These are phyloP conservation scores for Drosophila quasianomalipes DNA, from an alignment of 2,888 invertebrate species.

Conservation along the genomic window DNA sequence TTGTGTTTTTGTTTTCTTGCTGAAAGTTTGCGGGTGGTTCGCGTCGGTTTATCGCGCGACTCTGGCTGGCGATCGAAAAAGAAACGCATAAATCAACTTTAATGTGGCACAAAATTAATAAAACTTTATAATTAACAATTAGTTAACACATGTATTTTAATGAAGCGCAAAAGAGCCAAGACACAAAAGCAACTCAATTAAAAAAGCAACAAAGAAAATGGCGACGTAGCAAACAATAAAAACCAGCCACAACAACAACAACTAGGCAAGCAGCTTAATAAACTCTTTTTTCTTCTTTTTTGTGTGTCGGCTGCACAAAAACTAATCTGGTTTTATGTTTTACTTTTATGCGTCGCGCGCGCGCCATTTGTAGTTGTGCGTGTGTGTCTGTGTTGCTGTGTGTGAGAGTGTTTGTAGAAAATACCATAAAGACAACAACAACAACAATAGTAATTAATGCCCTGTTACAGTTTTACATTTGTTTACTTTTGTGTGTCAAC, in stretches of 20 bases:
- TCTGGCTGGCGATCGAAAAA: constrained; percentile 16
- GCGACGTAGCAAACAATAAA: constrained; percentile 70
- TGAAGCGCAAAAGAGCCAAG: not conserved
- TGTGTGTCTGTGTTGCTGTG: constrained; percentile 21
- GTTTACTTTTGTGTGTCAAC: constrained; percentile 77
- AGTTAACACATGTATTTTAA: not conserved
- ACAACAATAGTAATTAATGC: constrained; percentile 55
- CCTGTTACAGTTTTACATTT: constrained; percentile 70
- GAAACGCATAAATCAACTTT: constrained; percentile 34
- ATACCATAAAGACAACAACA: constrained; percentile 68
- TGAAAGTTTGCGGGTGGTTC: constrained; percentile 14
- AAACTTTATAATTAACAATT: constrained; percentile 18
- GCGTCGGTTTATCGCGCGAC: constrained; percentile 35
- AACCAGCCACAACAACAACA: constrained; percentile 37
- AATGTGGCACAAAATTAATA: constrained; percentile 32
- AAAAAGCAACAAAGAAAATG: constrained; percentile 56
- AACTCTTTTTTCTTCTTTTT: constrained; percentile 52
- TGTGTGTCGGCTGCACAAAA: constrained; percentile 61
- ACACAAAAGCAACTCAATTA: constrained; percentile 17
- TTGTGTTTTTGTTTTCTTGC: constrained; percentile 67
- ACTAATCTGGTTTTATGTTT: constrained; percentile 80
- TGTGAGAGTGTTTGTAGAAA: constrained; percentile 58
- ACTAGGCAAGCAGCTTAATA: constrained; percentile 70
- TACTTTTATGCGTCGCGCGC: constrained; percentile 67
- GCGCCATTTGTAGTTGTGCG: constrained; percentile 50